These are phyloP conservation scores for Rhinella marina DNA, from an alignment of 2,797 vertebrate genomes.

Conservation along the genomic window DNA sequence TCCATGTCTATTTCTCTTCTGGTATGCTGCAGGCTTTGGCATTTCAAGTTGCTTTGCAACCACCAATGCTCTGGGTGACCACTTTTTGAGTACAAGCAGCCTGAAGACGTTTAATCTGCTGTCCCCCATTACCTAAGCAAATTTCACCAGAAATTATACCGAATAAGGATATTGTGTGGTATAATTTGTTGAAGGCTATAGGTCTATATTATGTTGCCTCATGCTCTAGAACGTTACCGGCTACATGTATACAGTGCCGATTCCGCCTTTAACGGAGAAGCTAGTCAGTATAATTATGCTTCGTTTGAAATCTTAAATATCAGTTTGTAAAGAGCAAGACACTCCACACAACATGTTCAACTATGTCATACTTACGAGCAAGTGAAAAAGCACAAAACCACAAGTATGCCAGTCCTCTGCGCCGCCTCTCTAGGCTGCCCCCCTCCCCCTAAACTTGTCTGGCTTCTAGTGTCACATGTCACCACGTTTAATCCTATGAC, in stretches of 20 bases:
- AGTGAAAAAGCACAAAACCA: slow-evolving; percentile 11
- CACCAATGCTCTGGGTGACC: neutral
- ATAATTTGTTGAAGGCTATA: no score
- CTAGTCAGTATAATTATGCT: neutral
- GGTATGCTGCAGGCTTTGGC: neutral
- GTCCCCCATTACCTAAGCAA: neutral
- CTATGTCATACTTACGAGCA: neutral
- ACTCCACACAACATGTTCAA: neutral
- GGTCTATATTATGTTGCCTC: no score
- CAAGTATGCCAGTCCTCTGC: neutral
- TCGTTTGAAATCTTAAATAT: neutral
- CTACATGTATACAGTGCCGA: neutral
- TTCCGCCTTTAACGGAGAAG: neutral
- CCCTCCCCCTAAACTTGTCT: slow-evolving; percentile 10
- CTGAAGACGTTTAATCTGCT: neutral
- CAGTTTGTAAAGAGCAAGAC: neutral
- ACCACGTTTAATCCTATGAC: neutral
- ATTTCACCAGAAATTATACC: neutral
- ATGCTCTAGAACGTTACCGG: no score
- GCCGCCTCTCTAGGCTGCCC: neutral
- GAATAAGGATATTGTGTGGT: neutral
- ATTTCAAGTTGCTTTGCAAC: neutral
- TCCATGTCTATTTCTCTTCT: neutral
- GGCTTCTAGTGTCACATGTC: slow-evolving; percentile 11
- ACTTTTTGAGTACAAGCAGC: neutral